Base-by-base conservation (phyloP, 2,113 vertebrate genomes). In the Neogobius melanostomus region DNA sequence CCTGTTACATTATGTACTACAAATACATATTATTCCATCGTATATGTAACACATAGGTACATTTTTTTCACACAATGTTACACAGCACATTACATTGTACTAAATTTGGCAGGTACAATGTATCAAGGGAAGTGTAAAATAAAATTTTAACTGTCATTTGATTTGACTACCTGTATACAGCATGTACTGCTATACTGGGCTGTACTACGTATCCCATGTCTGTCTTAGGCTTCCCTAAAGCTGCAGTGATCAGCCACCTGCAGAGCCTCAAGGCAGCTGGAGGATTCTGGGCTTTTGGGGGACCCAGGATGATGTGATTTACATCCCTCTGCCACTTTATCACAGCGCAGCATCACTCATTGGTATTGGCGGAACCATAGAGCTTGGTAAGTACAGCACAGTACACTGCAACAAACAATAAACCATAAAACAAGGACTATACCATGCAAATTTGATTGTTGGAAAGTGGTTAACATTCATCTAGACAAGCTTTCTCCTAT, bases 281-380 rank as follows among this genome's bases (percentile, higher is more conserved):
- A 67, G 95, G 94, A 3, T 82, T 98, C 6, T 95, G 94, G 94
- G 93, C 87, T 0, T 96, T 95, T 11, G 95, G 96, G 3, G 85
- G 7, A 93, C 84, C 14, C 12, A 90, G 44, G 76, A 94, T 62
- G 97, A 99, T 8, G 84, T 97, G 0, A 56, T 98, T 46, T 99
- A 98, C 88, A 90, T 93, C 73, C 89, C 95, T 14, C 92, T 99
- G 50, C 97, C 97, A 10, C 93, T 99, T 54, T 99, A 98, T 83
- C 97, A 99, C 72, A 95, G 95, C 16, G 92, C 96, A 16, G 96
- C 94, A 0, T 94, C 97, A 56, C 86, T 98, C 53, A 82, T 99
- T 12, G 97, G 97, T 14, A 94, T 99, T 0, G 93, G 95, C 83
- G 97, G 97, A 82, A 96, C 95, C 75, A 89, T 98, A 68, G 88